phyloP scores from a whole-genome alignment of 2,888 invertebrate species.

The Hemaris fuciformis region DNA sequence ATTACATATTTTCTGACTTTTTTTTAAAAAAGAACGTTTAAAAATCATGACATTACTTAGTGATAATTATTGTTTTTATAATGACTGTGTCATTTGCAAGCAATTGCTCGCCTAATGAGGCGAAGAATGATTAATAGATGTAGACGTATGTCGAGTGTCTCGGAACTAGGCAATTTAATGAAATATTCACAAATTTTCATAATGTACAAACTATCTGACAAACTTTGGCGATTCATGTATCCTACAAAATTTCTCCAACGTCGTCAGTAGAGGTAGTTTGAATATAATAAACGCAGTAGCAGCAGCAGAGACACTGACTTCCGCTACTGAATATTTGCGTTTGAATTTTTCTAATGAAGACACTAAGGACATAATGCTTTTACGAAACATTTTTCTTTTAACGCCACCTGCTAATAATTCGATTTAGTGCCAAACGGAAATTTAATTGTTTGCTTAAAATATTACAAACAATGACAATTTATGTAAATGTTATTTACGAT shows the following conservation, averaged over 20 bases:
- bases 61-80: too few species aligned
- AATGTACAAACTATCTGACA: background rate
- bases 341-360: background rate
- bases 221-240: background rate
- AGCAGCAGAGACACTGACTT: background rate
- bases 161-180: background rate
- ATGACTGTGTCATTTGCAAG: too few species aligned
- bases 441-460: too few species aligned
- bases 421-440: too few species aligned
- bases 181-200: conserved; percentile 6
- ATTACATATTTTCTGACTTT: too few species aligned
- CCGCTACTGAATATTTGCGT: background rate
- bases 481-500: background rate
- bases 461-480: too few species aligned
- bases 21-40: too few species aligned
- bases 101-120: background rate
- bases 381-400: too few species aligned
- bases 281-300: background rate
- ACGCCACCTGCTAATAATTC: too few species aligned
- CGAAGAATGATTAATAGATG: background rate
- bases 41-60: too few species aligned
- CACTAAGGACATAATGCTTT: too few species aligned
- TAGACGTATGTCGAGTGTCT: background rate
- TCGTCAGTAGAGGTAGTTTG: background rate
- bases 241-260: background rate